A percentile compares a stretch with the other conserved stretches of the same genome.
Conservation (phyloP, 64 coral and sea anemone species). For the Montipora cactus region DNA sequence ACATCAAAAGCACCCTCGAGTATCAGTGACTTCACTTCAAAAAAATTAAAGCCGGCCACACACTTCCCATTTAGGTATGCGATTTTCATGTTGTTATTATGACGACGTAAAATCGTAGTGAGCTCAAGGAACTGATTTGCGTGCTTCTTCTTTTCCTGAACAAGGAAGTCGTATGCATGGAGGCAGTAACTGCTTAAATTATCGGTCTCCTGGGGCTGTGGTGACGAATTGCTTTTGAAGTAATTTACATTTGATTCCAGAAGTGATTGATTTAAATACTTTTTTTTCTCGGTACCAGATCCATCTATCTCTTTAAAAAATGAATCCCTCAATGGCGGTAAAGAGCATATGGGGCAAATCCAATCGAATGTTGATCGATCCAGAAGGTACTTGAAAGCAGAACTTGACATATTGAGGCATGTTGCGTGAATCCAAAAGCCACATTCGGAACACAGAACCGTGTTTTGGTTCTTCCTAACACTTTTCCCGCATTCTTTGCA, state of each 20-base stretch:
- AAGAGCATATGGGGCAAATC: neutral
- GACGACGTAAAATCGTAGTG: neutral
- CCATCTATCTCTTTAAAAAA: neutral
- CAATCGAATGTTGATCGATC: constrained; percentile 16
- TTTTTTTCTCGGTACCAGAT: too few relatives aligned
- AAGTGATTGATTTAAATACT: neutral
- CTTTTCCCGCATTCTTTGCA: too few relatives aligned
- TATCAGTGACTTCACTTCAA: constrained; percentile 27
- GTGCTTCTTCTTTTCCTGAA: neutral
- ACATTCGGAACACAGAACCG: too few relatives aligned
- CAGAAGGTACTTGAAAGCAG: too few relatives aligned
- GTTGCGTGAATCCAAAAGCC: too few relatives aligned
- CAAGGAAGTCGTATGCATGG: neutral
- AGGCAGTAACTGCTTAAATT: neutral
- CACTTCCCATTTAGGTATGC: constrained; percentile 55
- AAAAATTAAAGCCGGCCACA: constrained; percentile 57
- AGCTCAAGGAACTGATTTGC: neutral
- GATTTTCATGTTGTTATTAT: constrained; percentile 30
- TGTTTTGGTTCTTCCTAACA: too few relatives aligned
- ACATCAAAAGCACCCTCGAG: constrained; percentile 31
- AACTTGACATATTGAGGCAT: too few relatives aligned
- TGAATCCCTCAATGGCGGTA: neutral
- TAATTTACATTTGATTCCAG: neutral
- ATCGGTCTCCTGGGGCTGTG: neutral
- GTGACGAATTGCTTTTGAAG: neutral